Percentiles rank a stretch among this genome's conserved stretches.
Evolutionary conservation across 2,797 vertebrate species (phyloP).

Genomic region (Takifugu ocellatus): DNA sequence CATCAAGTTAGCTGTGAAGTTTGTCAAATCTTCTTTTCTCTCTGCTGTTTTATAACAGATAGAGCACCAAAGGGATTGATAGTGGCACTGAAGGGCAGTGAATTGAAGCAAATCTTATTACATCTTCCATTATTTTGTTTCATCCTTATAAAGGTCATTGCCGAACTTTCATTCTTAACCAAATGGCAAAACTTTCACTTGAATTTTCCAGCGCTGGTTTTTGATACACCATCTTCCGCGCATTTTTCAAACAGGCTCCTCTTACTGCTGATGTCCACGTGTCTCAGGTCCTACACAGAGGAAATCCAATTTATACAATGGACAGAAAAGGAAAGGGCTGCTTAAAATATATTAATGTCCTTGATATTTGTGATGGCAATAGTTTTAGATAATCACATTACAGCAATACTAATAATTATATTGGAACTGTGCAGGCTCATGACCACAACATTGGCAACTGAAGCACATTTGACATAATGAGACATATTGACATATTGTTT

Average conservation of each 20-base stretch:
- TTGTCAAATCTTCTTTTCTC: conserved; percentile 7
- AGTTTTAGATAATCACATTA: too few species aligned
- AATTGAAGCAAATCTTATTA: neutral
- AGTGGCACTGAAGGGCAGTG: neutral
- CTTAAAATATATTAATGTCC: too few species aligned
- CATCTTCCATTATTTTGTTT: neutral
- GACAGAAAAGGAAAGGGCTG: too few species aligned
- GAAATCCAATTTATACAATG: neutral
- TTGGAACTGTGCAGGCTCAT: neutral
- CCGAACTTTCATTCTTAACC: neutral
- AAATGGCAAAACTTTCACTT: conserved; percentile 32
- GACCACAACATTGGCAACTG: neutral
- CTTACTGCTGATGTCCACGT: conserved; percentile 73
- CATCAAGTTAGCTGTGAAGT: conserved; percentile 18
- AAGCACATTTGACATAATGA: neutral
- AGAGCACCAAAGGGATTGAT: conserved; percentile 5
- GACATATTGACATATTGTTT: neutral
- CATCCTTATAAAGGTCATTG: neutral
- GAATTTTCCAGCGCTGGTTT: conserved; percentile 30
- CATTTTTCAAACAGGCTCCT: conserved; percentile 72
- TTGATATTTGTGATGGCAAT: too few species aligned
- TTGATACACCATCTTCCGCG: conserved; percentile 29
- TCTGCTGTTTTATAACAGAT: neutral
- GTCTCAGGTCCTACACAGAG: conserved; percentile 66
- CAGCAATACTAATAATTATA: too few species aligned